Evolutionary conservation across 2,888 invertebrate genomes (phyloP).

Genomic region (Metopia argyrocephala): DNA sequence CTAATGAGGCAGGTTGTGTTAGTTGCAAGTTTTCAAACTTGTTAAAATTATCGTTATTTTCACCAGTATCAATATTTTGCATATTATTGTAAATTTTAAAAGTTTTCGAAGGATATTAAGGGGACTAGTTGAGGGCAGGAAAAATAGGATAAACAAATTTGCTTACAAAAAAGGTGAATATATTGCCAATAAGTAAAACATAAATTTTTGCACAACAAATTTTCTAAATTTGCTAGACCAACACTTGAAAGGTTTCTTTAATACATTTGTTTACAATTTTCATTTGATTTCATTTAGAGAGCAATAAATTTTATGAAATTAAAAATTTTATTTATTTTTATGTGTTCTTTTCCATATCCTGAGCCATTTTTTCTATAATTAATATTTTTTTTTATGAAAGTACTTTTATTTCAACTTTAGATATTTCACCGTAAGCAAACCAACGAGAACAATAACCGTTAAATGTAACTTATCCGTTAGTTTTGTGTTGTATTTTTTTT

Average conservation of each 20-base stretch:
- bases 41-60: slow-evolving; percentile 59
- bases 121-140: background rate
- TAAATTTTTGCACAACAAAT: slow-evolving; percentile 21
- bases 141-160: slow-evolving; percentile 9
- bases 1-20: slow-evolving; percentile 54
- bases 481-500: slow-evolving; percentile 4
- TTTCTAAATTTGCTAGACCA: slow-evolving; percentile 25
- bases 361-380: slow-evolving; percentile 14
- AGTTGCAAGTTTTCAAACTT: slow-evolving; percentile 63
- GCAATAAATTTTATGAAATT: background rate
- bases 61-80: slow-evolving; percentile 72
- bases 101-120: background rate
- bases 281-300: background rate
- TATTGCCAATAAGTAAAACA: background rate
- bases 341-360: slow-evolving; percentile 17
- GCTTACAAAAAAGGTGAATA: background rate
- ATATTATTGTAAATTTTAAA: slow-evolving; percentile 70
- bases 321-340: background rate
- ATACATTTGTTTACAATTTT: slow-evolving; percentile 14
- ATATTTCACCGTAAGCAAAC: background rate
- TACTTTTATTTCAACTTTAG: slow-evolving; percentile 34
- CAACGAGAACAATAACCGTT: background rate
- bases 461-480: slow-evolving; percentile 27
- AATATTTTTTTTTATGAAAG: background rate
- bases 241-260: slow-evolving; percentile 64